Conservation (phyloP, 2,797 vertebrate species). For the Hydrocynus forskahlii region DNA sequence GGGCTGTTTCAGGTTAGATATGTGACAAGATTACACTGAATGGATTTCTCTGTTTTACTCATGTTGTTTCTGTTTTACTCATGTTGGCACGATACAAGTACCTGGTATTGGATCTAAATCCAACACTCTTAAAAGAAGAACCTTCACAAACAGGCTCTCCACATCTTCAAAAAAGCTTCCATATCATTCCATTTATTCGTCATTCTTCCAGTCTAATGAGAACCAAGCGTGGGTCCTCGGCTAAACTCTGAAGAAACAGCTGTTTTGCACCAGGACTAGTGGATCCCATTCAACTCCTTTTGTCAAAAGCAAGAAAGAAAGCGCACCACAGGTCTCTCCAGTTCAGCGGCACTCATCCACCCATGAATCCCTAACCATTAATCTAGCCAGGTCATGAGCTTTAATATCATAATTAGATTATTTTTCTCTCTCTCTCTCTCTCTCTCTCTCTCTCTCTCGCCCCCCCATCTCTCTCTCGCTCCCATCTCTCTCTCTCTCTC, state of each 20-base stretch:
- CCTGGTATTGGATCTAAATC: no score
- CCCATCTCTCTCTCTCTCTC: conserved; percentile 30
- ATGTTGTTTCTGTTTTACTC: no score
- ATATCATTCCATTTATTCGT: no score
- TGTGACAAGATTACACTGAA: no score
- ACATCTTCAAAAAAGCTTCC: no score
- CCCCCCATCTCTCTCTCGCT: not conserved
- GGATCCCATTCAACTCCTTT: not conserved
- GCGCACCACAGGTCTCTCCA: not conserved
- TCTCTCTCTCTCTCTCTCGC: no score
- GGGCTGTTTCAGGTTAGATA: no score
- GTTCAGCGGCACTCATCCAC: conserved; percentile 3
- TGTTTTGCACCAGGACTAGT: not conserved
- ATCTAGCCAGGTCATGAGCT: conserved; percentile 50
- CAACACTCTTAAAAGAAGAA: no score
- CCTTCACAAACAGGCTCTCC: no score
- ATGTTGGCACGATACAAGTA: no score
- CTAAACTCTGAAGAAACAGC: not conserved
- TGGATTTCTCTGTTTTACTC: no score
- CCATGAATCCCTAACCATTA: conserved; percentile 38
- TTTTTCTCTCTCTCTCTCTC: conserved; percentile 13
- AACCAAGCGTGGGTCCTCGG: not conserved
- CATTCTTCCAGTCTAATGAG: no score
- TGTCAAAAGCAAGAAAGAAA: not conserved
- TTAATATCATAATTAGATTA: conserved; percentile 53